Evolutionary conservation across 2,888 invertebrate species (phyloP).

Genomic region (Nematopogon swammerdamellus): DNA sequence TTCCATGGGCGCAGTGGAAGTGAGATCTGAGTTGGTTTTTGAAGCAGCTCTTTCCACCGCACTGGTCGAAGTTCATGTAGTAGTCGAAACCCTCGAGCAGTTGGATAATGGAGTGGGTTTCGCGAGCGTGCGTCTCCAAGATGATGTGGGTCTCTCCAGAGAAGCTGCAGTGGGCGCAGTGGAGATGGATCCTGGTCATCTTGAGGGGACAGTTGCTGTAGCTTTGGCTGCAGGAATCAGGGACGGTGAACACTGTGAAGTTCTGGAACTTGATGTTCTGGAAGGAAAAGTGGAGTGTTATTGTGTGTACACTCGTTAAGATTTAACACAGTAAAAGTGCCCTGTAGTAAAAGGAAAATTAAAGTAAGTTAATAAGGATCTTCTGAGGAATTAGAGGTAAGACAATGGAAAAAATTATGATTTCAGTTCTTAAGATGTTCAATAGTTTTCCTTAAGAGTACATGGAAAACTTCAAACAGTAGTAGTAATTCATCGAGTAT

Average conservation of each 20-base stretch:
- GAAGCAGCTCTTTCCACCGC: constrained; percentile 47
- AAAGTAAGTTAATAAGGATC: no score
- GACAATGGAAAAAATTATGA: no score
- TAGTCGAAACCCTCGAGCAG: constrained; percentile 84
- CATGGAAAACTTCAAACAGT: no score
- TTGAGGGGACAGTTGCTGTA: constrained; percentile 71
- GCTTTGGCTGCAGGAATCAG: constrained; percentile 61
- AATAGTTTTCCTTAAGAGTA: no score
- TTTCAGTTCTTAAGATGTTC: no score
- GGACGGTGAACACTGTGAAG: constrained; percentile 59
- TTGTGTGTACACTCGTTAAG: no score
- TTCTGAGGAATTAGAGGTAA: no score
- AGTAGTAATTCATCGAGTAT: no score
- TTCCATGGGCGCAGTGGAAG: constrained; percentile 49
- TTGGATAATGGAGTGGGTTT: constrained; percentile 79
- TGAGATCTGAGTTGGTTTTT: constrained; percentile 46
- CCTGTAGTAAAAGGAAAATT: no score
- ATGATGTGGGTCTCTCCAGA: constrained; percentile 76
- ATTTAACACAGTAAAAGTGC: no score
- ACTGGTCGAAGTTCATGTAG: constrained; percentile 57
- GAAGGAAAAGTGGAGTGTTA: no score
- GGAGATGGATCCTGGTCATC: constrained; percentile 71
- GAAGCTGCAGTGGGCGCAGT: constrained; percentile 86
- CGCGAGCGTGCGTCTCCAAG: constrained; percentile 78
- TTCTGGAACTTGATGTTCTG: constrained; percentile 60